Conservation (phyloP, 2,797 vertebrate species). For the Halcyon leucocephala region DNA sequence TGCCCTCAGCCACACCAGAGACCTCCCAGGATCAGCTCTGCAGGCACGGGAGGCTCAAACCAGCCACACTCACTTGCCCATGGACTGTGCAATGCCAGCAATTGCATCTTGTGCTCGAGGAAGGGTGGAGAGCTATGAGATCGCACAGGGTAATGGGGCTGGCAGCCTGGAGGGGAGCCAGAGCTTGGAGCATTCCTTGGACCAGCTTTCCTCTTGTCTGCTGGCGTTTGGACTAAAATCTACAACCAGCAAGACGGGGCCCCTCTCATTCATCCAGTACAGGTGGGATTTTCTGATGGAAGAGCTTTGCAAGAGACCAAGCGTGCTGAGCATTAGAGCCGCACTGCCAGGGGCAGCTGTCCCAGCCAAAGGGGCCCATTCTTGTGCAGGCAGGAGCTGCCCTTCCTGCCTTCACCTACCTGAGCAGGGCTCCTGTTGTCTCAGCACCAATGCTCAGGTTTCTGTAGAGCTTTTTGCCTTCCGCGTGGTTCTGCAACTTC, state of each 20-base stretch:
- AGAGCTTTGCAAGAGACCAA: neutral
- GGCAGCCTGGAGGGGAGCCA: neutral
- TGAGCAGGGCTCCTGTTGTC: neutral
- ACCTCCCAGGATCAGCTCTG: fast-evolving
- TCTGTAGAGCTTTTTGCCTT: neutral
- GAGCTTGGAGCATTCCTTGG: fast-evolving
- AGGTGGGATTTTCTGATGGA: fast-evolving
- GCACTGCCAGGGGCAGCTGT: neutral
- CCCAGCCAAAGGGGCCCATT: neutral
- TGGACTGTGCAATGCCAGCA: fast-evolving
- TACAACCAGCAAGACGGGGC: fast-evolving
- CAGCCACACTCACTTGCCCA: fast-evolving
- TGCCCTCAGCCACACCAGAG: fast-evolving
- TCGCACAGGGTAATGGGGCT: fast-evolving
- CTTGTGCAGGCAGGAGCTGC: neutral
- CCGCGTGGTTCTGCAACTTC: neutral
- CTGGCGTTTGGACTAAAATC: neutral
- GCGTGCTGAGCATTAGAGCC: fast-evolving
- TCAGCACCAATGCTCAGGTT: fast-evolving
- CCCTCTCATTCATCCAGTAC: neutral
- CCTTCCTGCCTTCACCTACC: neutral
- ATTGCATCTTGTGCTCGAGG: fast-evolving
- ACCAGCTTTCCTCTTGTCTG: fast-evolving
- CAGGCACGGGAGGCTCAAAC: fast-evolving
- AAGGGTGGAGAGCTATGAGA: fast-evolving